Conservation (phyloP, 2,888 invertebrate genomes). For the Diloba caeruleocephala region DNA sequence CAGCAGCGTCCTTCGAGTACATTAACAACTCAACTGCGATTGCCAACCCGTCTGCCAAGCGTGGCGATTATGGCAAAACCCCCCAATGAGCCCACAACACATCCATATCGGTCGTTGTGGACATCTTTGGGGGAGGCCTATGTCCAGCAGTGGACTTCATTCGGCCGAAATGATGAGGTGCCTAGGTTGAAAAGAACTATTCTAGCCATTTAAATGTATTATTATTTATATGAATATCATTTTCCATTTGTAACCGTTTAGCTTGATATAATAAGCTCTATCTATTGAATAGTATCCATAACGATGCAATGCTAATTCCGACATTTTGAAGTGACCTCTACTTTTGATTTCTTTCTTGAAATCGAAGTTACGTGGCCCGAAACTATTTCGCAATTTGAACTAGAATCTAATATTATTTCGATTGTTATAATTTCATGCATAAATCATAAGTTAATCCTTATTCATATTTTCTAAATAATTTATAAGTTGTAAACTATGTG, state of each 20-base stretch:
- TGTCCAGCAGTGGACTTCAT: no score
- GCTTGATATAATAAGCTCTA: conserved; percentile 7
- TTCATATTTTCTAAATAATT: conserved; percentile 39
- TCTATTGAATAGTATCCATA: conserved; percentile 10
- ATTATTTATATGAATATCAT: conserved; percentile 1
- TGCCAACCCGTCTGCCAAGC: no score
- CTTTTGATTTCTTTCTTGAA: conserved; percentile 73
- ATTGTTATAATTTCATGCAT: conserved; percentile 54
- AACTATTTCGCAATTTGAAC: conserved; percentile 68
- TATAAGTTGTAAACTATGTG: conserved; percentile 45
- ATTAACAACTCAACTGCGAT: no score
- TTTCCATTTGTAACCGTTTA: conserved; percentile 5
- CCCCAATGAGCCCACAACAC: no score
- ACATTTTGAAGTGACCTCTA: conserved; percentile 74
- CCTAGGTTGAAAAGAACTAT: no score
- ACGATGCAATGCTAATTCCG: conserved; percentile 72
- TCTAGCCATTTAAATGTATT: conserved; percentile 19
- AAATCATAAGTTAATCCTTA: conserved; percentile 36
- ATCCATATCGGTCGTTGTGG: no score
- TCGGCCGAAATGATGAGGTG: no score
- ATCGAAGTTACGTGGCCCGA: conserved; percentile 66
- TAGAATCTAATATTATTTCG: conserved; percentile 63
- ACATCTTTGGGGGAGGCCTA: no score
- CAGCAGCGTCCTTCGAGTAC: no score
- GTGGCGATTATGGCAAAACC: no score